Percentiles rank a stretch among this genome's conserved stretches.
These are phyloP conservation scores for Catamblyrhynchus diadema DNA, from an alignment of 2,797 vertebrate genomes.

Conservation along the genomic window DNA sequence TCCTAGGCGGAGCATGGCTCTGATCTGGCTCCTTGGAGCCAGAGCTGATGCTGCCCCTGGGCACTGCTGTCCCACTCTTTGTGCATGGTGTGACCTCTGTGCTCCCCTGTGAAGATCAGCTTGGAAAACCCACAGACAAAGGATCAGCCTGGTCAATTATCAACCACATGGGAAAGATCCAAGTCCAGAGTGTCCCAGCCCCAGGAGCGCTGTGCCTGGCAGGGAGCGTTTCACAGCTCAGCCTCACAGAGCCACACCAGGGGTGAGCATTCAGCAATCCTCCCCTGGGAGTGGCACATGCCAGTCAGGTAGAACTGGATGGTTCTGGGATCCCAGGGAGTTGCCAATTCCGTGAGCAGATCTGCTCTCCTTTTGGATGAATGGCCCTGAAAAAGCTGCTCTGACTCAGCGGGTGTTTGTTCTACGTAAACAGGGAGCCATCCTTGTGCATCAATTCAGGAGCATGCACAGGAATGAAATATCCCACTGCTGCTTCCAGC, in stretches of 20 bases:
- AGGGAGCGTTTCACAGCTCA: background rate
- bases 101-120: background rate
- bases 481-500: background rate
- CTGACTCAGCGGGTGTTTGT: background rate
- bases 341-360: background rate
- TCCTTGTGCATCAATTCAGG: background rate
- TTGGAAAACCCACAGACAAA: background rate
- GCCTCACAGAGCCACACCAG: accelerated
- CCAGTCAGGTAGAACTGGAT: constrained; percentile 44
- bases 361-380: background rate
- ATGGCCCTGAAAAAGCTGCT: background rate
- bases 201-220: accelerated
- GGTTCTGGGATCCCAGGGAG: background rate
- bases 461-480: background rate
- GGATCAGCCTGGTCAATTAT: background rate
- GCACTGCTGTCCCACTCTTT: background rate
- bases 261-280: background rate
- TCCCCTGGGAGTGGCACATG: constrained; percentile 9
- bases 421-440: background rate
- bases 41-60: background rate
- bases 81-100: background rate
- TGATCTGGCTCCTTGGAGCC: accelerated
- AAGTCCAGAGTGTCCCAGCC: background rate
- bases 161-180: background rate
- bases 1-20: accelerated